Evolutionary conservation across 2,888 invertebrate species (phyloP).

Genomic region (Hipparchia semele): DNA sequence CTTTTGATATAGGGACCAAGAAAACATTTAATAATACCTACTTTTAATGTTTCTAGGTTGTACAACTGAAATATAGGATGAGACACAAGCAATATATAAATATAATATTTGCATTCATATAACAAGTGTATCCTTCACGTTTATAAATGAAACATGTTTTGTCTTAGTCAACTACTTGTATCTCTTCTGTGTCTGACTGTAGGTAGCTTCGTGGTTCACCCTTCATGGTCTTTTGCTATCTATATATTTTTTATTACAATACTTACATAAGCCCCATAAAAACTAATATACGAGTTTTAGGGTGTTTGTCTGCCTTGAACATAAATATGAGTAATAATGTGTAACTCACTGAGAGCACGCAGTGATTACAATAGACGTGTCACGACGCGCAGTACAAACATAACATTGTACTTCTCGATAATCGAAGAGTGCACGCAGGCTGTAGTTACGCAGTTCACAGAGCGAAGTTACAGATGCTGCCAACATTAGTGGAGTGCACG

Average conservation of each 20-base stretch:
- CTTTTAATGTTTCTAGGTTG: background rate
- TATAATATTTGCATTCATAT: background rate
- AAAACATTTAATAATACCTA: too few species aligned
- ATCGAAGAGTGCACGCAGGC: constrained; percentile 77
- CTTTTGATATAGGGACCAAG: too few species aligned
- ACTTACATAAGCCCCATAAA: constrained; percentile 12
- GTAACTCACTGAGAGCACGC: constrained; percentile 82
- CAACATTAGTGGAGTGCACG: constrained; percentile 77
- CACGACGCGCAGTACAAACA: constrained; percentile 74
- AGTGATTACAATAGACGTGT: constrained; percentile 80
- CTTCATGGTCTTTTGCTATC: background rate
- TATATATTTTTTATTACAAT: background rate
- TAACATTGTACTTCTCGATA: constrained; percentile 74
- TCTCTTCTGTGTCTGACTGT: constrained; percentile 39
- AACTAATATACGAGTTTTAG: constrained; percentile 14
- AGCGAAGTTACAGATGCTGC: constrained; percentile 77
- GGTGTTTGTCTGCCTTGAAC: constrained; percentile 51
- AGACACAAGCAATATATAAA: constrained; percentile 16
- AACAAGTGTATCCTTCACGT: background rate
- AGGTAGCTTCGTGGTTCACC: constrained; percentile 13
- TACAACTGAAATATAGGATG: constrained; percentile 5
- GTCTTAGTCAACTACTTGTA: background rate
- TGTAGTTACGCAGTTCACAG: constrained; percentile 79
- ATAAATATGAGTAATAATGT: constrained; percentile 76
- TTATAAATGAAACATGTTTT: background rate